Evolutionary conservation across 1,140 invertebrate genomes (phyloP).

Genomic region (Phortica variegata): DNA sequence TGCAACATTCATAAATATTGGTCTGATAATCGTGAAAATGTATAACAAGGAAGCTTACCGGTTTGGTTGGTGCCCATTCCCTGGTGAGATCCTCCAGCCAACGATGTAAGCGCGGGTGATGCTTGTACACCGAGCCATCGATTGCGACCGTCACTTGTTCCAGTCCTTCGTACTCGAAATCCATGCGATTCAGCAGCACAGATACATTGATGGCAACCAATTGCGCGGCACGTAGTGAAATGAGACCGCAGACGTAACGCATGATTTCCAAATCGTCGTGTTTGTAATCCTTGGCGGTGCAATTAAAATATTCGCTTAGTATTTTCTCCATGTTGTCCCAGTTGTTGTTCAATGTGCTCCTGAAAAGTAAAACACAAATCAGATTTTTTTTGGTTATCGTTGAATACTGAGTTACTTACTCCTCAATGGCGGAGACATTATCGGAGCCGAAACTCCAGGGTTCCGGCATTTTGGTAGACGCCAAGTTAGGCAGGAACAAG

Average conservation of each 20-base stretch:
- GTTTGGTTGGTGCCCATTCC: constrained; percentile 61
- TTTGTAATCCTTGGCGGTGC: not conserved
- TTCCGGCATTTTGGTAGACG: constrained; percentile 65
- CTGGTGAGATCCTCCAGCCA: constrained; percentile 81
- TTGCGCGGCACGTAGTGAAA: constrained; percentile 80
- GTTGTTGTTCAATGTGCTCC: not conserved
- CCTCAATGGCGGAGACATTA: constrained; percentile 87
- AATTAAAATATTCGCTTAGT: constrained; percentile 8
- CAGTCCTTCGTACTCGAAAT: constrained; percentile 58
- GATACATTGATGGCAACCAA: constrained; percentile 77
- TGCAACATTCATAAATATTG: constrained; percentile 61
- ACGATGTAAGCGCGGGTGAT: constrained; percentile 88
- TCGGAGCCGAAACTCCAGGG: constrained; percentile 79
- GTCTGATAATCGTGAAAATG: not conserved
- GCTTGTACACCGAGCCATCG: constrained; percentile 89
- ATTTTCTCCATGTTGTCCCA: constrained; percentile 5
- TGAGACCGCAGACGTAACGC: constrained; percentile 75
- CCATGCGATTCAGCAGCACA: constrained; percentile 71
- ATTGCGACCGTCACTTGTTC: constrained; percentile 79
- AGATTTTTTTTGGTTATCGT: too few relatives aligned
- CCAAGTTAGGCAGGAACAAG: constrained; percentile 70
- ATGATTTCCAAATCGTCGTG: constrained; percentile 16
- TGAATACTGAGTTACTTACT: constrained; percentile 61
- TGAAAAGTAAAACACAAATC: constrained; percentile 1
- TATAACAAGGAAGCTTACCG: constrained; percentile 32